Percentiles rank a stretch among this genome's conserved stretches.
phyloP scores from a whole-genome alignment of 2,888 invertebrate species.

The Archaeoteleia sp. region DNA sequence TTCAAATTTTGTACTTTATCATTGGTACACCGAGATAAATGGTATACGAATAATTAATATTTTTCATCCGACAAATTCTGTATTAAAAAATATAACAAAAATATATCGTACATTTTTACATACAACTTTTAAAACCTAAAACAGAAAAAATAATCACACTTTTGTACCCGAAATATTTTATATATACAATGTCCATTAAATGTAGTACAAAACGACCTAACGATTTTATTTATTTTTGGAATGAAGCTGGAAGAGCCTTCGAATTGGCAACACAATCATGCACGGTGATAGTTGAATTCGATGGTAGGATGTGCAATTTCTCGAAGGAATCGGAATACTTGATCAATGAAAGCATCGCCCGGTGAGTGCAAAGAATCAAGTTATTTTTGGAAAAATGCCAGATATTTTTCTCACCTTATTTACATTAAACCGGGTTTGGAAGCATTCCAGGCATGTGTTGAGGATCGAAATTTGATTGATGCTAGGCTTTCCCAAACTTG shows the following conservation, averaged over 20 bases:
- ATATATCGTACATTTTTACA: too few relatives aligned
- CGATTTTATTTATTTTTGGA: slow-evolving; percentile 3
- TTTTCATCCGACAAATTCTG: too few relatives aligned
- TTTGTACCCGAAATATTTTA: too few relatives aligned
- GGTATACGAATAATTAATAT: too few relatives aligned
- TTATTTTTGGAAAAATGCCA: slow-evolving; percentile 23
- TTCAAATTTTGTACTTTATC: too few relatives aligned
- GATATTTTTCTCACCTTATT: slow-evolving; percentile 16
- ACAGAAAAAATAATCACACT: too few relatives aligned
- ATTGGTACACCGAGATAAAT: too few relatives aligned
- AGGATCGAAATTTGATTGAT: slow-evolving; percentile 16
- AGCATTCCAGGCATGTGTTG: slow-evolving; percentile 13
- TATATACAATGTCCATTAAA: not conserved
- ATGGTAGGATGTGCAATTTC: slow-evolving; percentile 68
- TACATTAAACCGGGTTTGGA: slow-evolving; percentile 14
- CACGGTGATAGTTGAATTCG: slow-evolving; percentile 57
- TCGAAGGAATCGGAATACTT: slow-evolving; percentile 62
- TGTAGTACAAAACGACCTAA: slow-evolving; percentile 10
- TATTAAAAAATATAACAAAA: too few relatives aligned
- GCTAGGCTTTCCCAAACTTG: not conserved
- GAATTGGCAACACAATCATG: slow-evolving; percentile 57
- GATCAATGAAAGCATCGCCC: slow-evolving; percentile 58
- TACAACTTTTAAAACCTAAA: too few relatives aligned
- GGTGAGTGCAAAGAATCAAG: slow-evolving; percentile 56
- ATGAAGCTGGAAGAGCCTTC: slow-evolving; percentile 63